These are phyloP conservation scores for Chrysolina haemoptera DNA, from an alignment of 2,888 invertebrate species.

Conservation along the genomic window DNA sequence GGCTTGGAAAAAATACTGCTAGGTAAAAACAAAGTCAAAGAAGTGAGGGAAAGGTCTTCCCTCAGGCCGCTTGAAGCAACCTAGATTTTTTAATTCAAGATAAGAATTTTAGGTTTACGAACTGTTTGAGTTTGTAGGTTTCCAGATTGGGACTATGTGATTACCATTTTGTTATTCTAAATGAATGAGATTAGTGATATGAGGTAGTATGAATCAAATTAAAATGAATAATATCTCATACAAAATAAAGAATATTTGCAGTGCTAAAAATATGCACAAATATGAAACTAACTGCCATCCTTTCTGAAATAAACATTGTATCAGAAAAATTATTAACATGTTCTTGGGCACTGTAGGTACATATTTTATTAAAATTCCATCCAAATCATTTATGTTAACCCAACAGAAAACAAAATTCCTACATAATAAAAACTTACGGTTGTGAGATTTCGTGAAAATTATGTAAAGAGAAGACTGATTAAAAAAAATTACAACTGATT, in stretches of 20 bases:
- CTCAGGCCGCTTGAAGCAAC: conserved; percentile 12
- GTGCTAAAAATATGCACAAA: too few species aligned
- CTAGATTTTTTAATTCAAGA: background rate
- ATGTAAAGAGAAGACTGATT: background rate
- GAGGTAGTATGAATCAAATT: too few species aligned
- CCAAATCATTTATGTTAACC: too few species aligned
- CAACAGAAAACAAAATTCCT: too few species aligned
- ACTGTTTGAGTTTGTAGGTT: background rate
- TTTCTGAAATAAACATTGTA: too few species aligned
- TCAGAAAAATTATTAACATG: too few species aligned
- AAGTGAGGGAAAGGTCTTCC: conserved; percentile 25
- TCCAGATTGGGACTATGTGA: background rate
- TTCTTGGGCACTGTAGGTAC: too few species aligned
- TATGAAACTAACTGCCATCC: too few species aligned
- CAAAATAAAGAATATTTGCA: too few species aligned
- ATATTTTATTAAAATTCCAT: too few species aligned
- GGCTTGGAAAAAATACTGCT: conserved; percentile 80
- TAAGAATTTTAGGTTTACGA: background rate
- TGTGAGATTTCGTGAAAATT: background rate
- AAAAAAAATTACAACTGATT: background rate
- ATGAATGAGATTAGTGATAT: too few species aligned
- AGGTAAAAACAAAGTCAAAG: conserved; percentile 61
- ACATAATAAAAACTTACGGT: background rate
- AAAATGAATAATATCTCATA: too few species aligned
- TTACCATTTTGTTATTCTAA: background rate